Base-by-base conservation (phyloP, 2,113 vertebrate species). In the Scomber colias region DNA sequence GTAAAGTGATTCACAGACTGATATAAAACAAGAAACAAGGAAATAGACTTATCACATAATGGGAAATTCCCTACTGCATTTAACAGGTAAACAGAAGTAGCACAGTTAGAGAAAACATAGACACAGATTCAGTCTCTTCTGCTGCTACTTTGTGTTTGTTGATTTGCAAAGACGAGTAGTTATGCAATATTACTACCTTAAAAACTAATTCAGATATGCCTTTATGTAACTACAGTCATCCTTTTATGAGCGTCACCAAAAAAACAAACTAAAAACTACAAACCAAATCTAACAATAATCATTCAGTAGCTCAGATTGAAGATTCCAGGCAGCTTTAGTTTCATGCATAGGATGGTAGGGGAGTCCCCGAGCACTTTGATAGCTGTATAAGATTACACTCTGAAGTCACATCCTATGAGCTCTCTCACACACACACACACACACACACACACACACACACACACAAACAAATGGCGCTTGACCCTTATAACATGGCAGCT, bases 311-410 rank as follows among this genome's bases (percentile, higher is more conserved):
- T 69, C 30, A 12, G 49, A 50, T 63, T 4, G 40, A 53, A 35
- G 10, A 56, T 50, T 50, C 5, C 21, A 21, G 0, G 19, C 69
- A 16, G 53, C 61, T 83, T 55, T 16, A 0, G 50, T 69, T 72
- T 83, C 21, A 5, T 50, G 48, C 44, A 61, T 50, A 59, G 68
- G 57, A 17, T 4, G 16, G n/a, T 46, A 15, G 19, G 63, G 27
- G 19, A 51, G 16, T 75, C 62, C 55, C 79, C 0, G 4, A 44
- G 64, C 1, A n/a, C 67, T 81, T 83, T 53, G 21, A 76, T 48
- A n/a, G 4, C 56, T 30, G 45, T 73, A 68, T 87, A 46, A 49
- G 1, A 72, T 89, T 64, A 62, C 81, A 11, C 45, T 48, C 49
- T 77, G 57, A 46, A 14, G 77, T 84, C 79, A 81, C 64, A 71